phyloP scores from a whole-genome alignment of 1,140 invertebrate species.

The Globodera rostochiensis region DNA sequence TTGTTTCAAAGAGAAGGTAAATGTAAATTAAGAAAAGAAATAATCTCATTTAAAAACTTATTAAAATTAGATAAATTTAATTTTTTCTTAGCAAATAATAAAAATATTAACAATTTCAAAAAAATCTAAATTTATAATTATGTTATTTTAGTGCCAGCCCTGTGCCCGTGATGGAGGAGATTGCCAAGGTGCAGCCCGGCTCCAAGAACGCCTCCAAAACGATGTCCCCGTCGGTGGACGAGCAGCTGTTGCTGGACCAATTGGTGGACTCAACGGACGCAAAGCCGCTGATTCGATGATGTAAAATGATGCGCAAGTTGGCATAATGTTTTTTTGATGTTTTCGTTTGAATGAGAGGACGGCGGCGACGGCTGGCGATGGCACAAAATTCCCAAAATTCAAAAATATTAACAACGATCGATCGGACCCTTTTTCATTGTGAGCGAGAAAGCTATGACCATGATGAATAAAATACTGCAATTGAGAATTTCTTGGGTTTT shows the following conservation, averaged over 20 bases:
- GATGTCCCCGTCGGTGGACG: conserved; percentile 25
- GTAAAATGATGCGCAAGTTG: not conserved
- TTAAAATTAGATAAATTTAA: too few relatives aligned
- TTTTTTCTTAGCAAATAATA: too few relatives aligned
- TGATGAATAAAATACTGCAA: too few relatives aligned
- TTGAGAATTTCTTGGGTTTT: too few relatives aligned
- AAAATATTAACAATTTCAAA: not conserved
- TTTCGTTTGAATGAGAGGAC: not conserved
- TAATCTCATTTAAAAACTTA: too few relatives aligned
- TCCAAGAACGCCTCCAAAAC: conserved; percentile 16
- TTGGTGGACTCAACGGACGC: conserved; percentile 20
- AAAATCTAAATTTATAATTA: not conserved
- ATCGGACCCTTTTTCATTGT: too few relatives aligned
- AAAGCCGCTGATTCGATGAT: conserved; percentile 27
- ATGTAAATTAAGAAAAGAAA: too few relatives aligned
- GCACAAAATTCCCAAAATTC: not conserved
- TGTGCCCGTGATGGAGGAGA: conserved; percentile 63
- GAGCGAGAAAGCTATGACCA: too few relatives aligned
- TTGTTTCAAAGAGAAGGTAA: too few relatives aligned
- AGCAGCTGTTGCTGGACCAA: conserved; percentile 27
- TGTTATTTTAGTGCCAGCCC: conserved; percentile 47
- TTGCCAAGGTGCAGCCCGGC: conserved; percentile 57
- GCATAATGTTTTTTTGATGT: not conserved
- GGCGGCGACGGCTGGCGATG: not conserved
- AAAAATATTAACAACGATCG: too few relatives aligned